Conservation (phyloP, 2,888 invertebrate species). For the Gibbula magus region DNA sequence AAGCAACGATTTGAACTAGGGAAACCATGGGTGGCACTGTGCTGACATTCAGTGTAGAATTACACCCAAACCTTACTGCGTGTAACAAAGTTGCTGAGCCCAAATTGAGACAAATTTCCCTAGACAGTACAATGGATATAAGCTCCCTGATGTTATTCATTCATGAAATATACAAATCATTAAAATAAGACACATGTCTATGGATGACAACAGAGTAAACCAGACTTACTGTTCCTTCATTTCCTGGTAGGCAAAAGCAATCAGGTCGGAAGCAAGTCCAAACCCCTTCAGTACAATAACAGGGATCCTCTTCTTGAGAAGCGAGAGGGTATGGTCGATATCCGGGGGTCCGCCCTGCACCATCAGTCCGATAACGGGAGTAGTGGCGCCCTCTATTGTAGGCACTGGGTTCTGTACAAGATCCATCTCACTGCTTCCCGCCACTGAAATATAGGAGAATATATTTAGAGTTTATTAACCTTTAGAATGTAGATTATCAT, state of each 20-base stretch:
- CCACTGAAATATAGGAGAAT: background rate
- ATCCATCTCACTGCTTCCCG: constrained; percentile 1
- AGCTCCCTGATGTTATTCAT: too few species aligned
- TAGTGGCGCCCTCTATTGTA: constrained; percentile 28
- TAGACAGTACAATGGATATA: too few species aligned
- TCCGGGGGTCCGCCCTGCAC: constrained; percentile 73
- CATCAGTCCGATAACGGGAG: constrained; percentile 74
- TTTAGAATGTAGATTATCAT: too few species aligned
- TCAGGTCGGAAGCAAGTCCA: constrained; percentile 73
- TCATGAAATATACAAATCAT: too few species aligned
- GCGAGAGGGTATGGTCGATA: constrained; percentile 70
- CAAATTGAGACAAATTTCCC: too few species aligned
- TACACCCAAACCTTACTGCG: too few species aligned
- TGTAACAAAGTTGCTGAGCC: too few species aligned
- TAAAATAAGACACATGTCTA: too few species aligned
- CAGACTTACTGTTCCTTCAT: constrained; percentile 63
- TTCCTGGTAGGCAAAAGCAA: constrained; percentile 73
- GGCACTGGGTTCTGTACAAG: background rate
- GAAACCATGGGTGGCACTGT: too few species aligned
- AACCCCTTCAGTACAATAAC: constrained; percentile 74
- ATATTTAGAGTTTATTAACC: background rate
- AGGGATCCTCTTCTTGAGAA: constrained; percentile 72
- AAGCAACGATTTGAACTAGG: too few species aligned
- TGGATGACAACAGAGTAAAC: too few species aligned
- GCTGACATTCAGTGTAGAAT: too few species aligned